A percentile compares a stretch with the other conserved stretches of the same genome.
phyloP scores from a whole-genome alignment of 2,113 vertebrate species.

The Menura novaehollandiae region DNA sequence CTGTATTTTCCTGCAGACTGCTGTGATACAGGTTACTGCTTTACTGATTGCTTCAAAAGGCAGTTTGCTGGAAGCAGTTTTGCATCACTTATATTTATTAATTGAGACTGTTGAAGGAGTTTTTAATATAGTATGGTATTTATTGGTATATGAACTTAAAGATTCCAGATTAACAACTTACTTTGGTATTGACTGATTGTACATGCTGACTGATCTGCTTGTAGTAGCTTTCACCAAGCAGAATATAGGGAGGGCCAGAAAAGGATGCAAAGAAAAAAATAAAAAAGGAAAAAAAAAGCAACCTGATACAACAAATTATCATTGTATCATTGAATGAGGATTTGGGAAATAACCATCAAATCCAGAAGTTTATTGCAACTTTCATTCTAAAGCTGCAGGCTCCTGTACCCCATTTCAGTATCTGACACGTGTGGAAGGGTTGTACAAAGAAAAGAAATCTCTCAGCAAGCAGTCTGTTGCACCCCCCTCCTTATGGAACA shows the following conservation, averaged over 20 bases:
- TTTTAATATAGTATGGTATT: not conserved
- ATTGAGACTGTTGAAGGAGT: not conserved
- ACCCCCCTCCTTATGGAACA: accelerated
- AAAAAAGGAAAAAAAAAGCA: accelerated
- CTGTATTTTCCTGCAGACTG: not conserved
- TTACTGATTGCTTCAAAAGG: not conserved
- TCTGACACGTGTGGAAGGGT: accelerated
- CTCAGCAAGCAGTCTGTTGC: not conserved
- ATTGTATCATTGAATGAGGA: not conserved
- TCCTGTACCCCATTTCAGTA: not conserved
- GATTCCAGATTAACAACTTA: not conserved
- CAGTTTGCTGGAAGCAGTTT: not conserved
- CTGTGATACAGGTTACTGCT: not conserved
- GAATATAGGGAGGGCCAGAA: not conserved
- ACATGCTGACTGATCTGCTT: not conserved
- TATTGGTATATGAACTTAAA: not conserved
- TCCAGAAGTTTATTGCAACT: not conserved
- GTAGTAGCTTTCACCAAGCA: not conserved
- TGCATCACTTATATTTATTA: not conserved
- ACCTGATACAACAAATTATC: not conserved
- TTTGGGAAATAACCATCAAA: not conserved
- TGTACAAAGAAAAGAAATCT: not conserved
- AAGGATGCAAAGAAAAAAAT: not conserved
- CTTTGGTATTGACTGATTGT: not conserved
- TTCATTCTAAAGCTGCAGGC: not conserved